These are phyloP conservation scores for Micropoecilia bifurca DNA, from an alignment of 2,797 vertebrate genomes.

Conservation along the genomic window DNA sequence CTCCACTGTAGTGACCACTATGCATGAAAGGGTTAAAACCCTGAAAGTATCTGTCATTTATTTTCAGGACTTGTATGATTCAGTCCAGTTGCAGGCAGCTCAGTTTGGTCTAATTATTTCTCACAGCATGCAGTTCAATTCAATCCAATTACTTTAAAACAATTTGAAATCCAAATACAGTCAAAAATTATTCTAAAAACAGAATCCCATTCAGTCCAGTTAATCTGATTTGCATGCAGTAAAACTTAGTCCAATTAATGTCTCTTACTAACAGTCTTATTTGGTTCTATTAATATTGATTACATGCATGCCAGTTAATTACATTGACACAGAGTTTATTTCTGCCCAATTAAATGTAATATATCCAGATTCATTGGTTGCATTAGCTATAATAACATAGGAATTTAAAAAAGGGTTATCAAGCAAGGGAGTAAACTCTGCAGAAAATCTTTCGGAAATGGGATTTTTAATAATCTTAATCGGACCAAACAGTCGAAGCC, in stretches of 20 bases:
- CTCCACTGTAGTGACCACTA: too few relatives aligned
- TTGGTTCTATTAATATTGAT: background rate
- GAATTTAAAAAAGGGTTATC: background rate
- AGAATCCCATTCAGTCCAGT: conserved; percentile 2
- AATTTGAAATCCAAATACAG: background rate
- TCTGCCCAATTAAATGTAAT: background rate
- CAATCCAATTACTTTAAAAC: conserved; percentile 4
- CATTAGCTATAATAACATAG: background rate
- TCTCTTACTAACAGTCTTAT: background rate
- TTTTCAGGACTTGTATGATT: background rate
- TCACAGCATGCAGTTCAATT: background rate
- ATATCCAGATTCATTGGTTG: background rate
- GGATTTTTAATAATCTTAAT: background rate
- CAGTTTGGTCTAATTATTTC: background rate
- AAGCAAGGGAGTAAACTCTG: background rate
- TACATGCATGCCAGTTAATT: background rate
- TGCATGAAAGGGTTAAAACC: background rate
- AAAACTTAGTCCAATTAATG: background rate
- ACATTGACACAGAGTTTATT: background rate
- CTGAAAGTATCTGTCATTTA: background rate
- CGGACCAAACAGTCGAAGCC: background rate
- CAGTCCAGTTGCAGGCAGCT: background rate
- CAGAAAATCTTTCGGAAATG: background rate
- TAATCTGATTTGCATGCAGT: background rate
- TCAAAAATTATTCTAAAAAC: background rate